Evolutionary conservation across 2,113 vertebrate species (phyloP).

Genomic region (Gobiocypris rarus): DNA sequence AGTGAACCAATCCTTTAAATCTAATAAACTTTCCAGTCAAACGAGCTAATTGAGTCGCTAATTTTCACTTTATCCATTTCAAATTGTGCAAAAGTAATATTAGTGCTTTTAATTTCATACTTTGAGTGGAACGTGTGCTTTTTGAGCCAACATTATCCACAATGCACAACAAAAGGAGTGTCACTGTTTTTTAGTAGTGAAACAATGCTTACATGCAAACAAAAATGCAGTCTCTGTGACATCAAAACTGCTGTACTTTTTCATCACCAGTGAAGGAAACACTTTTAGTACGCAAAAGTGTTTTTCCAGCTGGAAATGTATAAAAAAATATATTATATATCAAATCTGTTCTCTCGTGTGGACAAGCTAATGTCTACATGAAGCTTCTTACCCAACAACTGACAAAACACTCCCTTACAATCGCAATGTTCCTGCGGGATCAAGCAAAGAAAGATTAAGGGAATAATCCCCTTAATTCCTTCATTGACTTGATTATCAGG

Average conservation of each 20-base stretch:
- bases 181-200: no score
- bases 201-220: no score
- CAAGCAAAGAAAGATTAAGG: not conserved
- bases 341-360: not conserved
- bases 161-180: no score
- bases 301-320: no score
- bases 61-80: not conserved
- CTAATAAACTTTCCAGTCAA: not conserved
- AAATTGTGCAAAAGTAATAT: not conserved
- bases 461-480: slow-evolving; percentile 21
- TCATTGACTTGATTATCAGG: slow-evolving; percentile 3
- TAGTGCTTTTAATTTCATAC: not conserved
- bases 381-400: not conserved
- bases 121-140: no score
- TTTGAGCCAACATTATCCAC: no score
- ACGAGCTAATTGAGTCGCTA: not conserved
- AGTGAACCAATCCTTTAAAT: no score
- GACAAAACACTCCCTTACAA: not conserved
- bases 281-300: not conserved
- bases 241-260: not conserved
- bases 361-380: not conserved
- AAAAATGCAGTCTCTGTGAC: no score
- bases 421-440: not conserved
- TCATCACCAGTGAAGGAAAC: not conserved
- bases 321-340: not conserved